A percentile compares a stretch with the other conserved stretches of the same genome.
These are phyloP conservation scores for Cygnus atratus DNA, from an alignment of 2,113 vertebrate species.

Conservation along the genomic window DNA sequence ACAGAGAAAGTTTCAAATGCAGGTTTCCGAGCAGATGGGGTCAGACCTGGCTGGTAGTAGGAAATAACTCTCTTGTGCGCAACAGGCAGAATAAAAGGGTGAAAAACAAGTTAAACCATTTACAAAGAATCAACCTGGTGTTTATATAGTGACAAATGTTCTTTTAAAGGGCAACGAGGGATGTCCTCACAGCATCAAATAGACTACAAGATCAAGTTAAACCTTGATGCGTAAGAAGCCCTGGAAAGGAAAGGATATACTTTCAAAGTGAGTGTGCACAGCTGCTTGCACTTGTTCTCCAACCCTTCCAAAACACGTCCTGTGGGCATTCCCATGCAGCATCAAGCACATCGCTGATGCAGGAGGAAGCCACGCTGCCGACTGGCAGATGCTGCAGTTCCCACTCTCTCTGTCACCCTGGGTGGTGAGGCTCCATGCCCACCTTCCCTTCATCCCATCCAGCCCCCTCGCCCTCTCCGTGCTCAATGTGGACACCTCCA, in stretches of 20 bases:
- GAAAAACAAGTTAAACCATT: neutral
- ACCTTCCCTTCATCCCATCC: neutral
- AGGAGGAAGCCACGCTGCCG: neutral
- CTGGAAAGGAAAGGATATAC: neutral
- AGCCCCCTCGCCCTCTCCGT: rapidly evolving
- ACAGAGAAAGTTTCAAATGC: rapidly evolving
- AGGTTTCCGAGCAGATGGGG: neutral
- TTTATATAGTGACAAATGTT: neutral
- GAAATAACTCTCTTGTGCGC: neutral
- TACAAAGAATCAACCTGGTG: neutral
- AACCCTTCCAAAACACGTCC: neutral
- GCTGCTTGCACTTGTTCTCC: slow-evolving; percentile 7
- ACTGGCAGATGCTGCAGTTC: neutral
- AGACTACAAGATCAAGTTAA: neutral
- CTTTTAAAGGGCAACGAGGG: neutral
- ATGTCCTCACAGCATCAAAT: neutral
- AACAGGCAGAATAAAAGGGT: neutral
- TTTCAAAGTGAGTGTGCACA: neutral
- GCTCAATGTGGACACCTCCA: rapidly evolving
- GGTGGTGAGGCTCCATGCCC: neutral
- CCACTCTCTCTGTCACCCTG: neutral
- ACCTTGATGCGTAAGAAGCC: neutral
- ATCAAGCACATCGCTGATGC: neutral
- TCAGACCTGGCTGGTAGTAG: neutral
- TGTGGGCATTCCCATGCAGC: slow-evolving; percentile 12